Evolutionary conservation across 2,888 invertebrate genomes (phyloP).

Genomic region (Odontothrips loti): DNA sequence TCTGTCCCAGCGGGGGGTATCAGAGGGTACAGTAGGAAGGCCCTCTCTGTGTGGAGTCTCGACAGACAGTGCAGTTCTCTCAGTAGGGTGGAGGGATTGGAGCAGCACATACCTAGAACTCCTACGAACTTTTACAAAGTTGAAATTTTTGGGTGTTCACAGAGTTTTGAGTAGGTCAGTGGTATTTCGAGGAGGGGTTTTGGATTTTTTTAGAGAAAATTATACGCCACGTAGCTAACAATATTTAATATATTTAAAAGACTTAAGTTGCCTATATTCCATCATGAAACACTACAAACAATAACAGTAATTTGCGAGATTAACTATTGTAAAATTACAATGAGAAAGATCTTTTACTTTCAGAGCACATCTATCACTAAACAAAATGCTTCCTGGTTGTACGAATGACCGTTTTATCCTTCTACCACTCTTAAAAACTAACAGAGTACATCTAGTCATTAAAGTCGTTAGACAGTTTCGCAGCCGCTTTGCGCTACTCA

Average conservation of each 20-base stretch:
- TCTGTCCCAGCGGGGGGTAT: no score
- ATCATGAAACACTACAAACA: slow-evolving; percentile 10
- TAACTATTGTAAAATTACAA: slow-evolving; percentile 13
- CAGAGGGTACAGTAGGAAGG: no score
- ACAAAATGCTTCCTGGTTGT: background rate
- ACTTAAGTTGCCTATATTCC: slow-evolving; percentile 1
- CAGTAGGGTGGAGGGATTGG: no score
- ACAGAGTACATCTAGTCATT: background rate
- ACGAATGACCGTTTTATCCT: background rate
- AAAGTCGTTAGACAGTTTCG: background rate
- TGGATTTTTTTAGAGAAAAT: background rate
- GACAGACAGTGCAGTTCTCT: no score
- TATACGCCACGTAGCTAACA: background rate
- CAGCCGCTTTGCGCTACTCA: background rate
- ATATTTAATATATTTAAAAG: slow-evolving; percentile 24
- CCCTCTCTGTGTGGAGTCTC: no score
- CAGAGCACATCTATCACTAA: slow-evolving; percentile 14
- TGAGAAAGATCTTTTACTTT: background rate
- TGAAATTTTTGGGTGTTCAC: no score
- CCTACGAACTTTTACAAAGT: no score
- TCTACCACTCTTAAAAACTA: background rate
- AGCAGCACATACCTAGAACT: no score
- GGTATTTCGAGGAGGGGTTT: background rate
- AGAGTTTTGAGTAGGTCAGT: no score
- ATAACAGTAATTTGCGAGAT: slow-evolving; percentile 4